These are phyloP conservation scores for Heliangelus exortis DNA, from an alignment of 2,797 vertebrate genomes.

Conservation along the genomic window DNA sequence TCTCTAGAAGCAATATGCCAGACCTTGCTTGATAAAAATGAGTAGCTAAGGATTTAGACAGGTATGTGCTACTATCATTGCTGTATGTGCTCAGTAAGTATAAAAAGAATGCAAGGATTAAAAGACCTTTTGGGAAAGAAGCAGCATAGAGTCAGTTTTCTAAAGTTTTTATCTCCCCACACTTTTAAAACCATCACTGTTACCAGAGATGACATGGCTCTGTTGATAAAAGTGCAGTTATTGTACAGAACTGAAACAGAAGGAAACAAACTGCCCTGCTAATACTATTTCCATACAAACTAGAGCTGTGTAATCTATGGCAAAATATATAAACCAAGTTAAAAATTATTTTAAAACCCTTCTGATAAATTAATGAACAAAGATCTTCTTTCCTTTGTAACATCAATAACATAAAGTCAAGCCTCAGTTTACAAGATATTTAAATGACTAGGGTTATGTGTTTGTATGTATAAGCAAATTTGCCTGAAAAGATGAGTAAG, in stretches of 20 bases:
- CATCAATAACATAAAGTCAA: background rate
- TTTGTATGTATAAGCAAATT: background rate
- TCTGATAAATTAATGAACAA: background rate
- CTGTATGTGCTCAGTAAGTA: background rate
- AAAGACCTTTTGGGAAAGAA: background rate
- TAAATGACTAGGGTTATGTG: background rate
- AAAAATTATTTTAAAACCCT: fast-evolving
- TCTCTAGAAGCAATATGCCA: background rate
- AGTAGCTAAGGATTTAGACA: background rate
- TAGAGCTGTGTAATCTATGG: background rate
- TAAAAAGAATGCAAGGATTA: background rate
- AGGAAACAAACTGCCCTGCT: background rate
- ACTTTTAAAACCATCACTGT: background rate
- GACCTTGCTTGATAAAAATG: background rate
- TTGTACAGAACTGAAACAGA: background rate
- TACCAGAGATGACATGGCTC: background rate
- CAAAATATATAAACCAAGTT: background rate
- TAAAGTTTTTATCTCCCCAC: background rate
- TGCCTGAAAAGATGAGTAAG: background rate
- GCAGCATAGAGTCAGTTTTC: background rate
- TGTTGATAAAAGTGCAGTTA: background rate
- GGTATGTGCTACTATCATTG: background rate
- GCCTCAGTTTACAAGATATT: background rate
- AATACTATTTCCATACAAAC: background rate
- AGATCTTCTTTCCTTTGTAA: background rate